phyloP scores from a whole-genome alignment of 2,113 vertebrate species.

The Fregetta grallaria region DNA sequence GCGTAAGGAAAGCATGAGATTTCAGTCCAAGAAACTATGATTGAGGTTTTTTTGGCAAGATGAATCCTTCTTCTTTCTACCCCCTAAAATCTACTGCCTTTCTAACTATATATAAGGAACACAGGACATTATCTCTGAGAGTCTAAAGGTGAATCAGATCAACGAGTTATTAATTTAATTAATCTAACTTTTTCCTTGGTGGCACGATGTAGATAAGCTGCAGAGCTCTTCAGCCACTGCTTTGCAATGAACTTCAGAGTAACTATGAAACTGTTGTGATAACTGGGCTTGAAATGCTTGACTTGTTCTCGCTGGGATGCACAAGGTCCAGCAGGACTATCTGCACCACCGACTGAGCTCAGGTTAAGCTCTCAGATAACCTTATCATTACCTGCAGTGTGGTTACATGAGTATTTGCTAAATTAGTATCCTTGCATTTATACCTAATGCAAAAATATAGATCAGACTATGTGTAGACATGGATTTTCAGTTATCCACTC shows the following conservation, averaged over 20 bases:
- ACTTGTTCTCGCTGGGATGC: not conserved
- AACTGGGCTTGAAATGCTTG: not conserved
- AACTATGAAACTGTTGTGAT: not conserved
- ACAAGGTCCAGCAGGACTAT: not conserved
- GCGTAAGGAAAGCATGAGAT: not conserved
- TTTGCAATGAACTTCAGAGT: not conserved
- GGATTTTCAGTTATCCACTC: not conserved
- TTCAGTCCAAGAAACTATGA: not conserved
- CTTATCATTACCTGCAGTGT: not conserved
- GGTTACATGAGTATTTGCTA: not conserved
- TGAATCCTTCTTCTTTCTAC: not conserved
- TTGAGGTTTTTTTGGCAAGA: not conserved
- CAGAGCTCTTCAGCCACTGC: not conserved
- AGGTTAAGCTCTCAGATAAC: not conserved
- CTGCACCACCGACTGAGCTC: rapidly evolving
- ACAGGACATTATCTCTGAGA: not conserved
- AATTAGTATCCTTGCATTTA: not conserved
- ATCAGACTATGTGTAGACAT: not conserved
- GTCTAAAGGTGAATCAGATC: not conserved
- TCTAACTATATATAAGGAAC: not conserved
- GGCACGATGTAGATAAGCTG: not conserved
- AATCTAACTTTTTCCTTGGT: not conserved
- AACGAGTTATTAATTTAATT: not conserved
- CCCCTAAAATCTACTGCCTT: not conserved
- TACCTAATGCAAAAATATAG: not conserved